A percentile compares a stretch with the other conserved stretches of the same genome.
phyloP scores from a whole-genome alignment of 2,888 invertebrate species.

The Dicycla oo region DNA sequence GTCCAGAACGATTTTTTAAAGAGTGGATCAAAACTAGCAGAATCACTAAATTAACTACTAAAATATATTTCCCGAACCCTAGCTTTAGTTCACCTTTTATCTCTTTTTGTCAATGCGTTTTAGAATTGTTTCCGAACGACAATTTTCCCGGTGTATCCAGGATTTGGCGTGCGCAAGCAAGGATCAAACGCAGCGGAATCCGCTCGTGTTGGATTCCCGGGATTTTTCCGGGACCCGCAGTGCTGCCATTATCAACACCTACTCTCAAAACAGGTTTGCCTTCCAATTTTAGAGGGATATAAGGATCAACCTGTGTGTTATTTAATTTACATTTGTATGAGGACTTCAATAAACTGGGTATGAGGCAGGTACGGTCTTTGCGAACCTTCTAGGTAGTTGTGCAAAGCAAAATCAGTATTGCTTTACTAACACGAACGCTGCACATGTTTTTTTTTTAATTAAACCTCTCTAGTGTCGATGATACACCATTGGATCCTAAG shows the following conservation, averaged over 20 bases:
- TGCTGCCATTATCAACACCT: constrained; percentile 70
- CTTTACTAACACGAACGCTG: background rate
- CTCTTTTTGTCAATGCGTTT: constrained; percentile 49
- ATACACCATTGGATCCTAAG: too few species aligned
- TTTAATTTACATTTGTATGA: constrained; percentile 10
- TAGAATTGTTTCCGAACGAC: constrained; percentile 62
- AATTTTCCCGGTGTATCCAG: constrained; percentile 61
- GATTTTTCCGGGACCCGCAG: constrained; percentile 61
- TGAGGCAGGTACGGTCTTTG: background rate
- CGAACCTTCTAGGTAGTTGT: background rate
- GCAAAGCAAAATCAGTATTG: background rate
- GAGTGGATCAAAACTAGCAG: background rate
- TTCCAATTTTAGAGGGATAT: constrained; percentile 65
- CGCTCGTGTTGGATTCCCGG: constrained; percentile 67
- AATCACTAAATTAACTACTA: background rate
- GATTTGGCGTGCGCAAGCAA: constrained; percentile 68
- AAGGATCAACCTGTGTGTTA: constrained; percentile 13
- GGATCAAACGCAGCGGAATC: constrained; percentile 70
- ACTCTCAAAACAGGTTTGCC: constrained; percentile 61
- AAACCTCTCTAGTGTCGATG: too few species aligned
- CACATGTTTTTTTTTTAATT: too few species aligned
- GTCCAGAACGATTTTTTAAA: background rate
- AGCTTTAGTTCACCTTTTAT: constrained; percentile 13
- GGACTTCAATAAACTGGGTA: background rate
- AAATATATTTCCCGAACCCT: background rate